These are phyloP conservation scores for Aplidium turbinatum DNA, from an alignment of 23 tunicate genomes.

Conservation along the genomic window DNA sequence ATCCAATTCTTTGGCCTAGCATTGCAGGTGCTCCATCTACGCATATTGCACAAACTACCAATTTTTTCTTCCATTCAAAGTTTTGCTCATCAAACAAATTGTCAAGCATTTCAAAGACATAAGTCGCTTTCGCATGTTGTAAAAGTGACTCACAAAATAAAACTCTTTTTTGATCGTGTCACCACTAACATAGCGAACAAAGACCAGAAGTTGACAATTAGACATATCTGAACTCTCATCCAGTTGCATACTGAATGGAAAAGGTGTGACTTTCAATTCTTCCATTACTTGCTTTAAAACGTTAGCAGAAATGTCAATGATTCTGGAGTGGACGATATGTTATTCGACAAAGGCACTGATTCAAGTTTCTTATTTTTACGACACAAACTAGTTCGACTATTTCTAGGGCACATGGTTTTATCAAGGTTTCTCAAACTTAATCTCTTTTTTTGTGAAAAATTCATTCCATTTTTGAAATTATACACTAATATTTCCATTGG, in stretches of 20 bases:
- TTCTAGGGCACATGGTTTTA: slow-evolving; percentile 24
- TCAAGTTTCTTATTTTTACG: slow-evolving; percentile 16
- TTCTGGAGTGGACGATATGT: slow-evolving; percentile 18
- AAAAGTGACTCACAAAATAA: slow-evolving; percentile 12
- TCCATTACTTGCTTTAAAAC: slow-evolving; percentile 25
- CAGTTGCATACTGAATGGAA: slow-evolving; percentile 35
- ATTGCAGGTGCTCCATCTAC: slow-evolving; percentile 21
- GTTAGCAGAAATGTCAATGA: slow-evolving; percentile 6
- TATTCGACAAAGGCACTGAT: slow-evolving; percentile 26
- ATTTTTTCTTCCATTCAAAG: slow-evolving; percentile 5
- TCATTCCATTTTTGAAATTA: too few relatives aligned
- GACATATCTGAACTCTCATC: neutral
- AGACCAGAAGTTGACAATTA: slow-evolving; percentile 4
- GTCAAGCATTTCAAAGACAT: slow-evolving; percentile 6
- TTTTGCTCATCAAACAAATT: slow-evolving; percentile 9
- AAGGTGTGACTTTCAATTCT: slow-evolving; percentile 11
- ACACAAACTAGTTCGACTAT: slow-evolving; percentile 6
- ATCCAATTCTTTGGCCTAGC: slow-evolving; percentile 10
- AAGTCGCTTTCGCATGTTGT: slow-evolving; percentile 14
- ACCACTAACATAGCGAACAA: slow-evolving; percentile 1
- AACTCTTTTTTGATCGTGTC: slow-evolving; percentile 4
- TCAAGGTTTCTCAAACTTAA: slow-evolving; percentile 17
- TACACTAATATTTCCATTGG: too few relatives aligned
- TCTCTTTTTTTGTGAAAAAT: slow-evolving; percentile 20
- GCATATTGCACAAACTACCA: slow-evolving; percentile 20